Evolutionary conservation across 1,140 invertebrate genomes (phyloP), one percentile per base, ranked within the genome.

Genomic region (Zaprionus ghesquierei): DNA sequence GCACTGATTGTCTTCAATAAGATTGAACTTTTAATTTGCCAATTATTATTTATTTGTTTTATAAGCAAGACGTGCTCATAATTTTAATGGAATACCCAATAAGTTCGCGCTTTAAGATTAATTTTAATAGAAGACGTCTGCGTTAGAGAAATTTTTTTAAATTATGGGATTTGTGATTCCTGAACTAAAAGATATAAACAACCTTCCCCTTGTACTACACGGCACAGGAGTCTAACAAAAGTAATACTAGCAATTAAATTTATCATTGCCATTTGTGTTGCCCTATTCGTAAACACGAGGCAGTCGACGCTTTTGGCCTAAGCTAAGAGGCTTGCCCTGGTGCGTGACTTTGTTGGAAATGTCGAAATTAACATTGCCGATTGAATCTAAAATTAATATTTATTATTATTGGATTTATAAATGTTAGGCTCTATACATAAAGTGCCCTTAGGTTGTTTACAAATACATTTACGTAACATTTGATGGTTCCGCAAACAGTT

Each of bases 31-130:
- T 41, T 53, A 10, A 58, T 69, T 81, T 87, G 68, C 13, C 20
- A 22, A n/a, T 66, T 77, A 69, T 78, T 53, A 54, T 68, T 79
- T 78, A 68, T 69, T 79, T 46, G 58, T 66, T 84, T 69, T 73
- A 87, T 73, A 50, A 68, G 35, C 50, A 13, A 50, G n/a, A 63
- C 81, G 81, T 62, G 70, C 23, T 59, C 8, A 69, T 68, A 53
- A 72, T 85, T 65, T 70, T 71, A 86, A 85, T 86, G 50, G 31
- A 23, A 10, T 31, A 31, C 20, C 69, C 55, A 61, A 15, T 61
- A 25, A 50, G 29, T 56, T 62, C 62, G n/a, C 3, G 51, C 3
- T 10, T 46, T 69, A 9, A 46, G 9, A 35, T 68, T 6, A 12
- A 44, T 60, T 68, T 50, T 31, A 38, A 23, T 61, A 23, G 23